These are phyloP conservation scores for Enteromius treurensis DNA, from an alignment of 2,797 vertebrate species.

Conservation along the genomic window DNA sequence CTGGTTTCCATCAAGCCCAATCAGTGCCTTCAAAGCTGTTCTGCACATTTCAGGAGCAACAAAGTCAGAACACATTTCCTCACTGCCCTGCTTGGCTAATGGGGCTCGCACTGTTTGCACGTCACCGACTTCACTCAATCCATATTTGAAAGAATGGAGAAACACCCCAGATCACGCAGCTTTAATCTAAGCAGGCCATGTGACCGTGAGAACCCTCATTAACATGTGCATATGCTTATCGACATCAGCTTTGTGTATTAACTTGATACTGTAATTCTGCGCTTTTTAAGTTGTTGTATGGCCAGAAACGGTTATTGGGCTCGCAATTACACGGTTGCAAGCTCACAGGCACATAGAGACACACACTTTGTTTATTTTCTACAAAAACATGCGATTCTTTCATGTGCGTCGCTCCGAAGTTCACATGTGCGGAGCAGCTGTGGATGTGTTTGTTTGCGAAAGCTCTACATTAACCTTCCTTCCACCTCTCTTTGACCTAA, in stretches of 20 bases:
- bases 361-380: conserved; percentile 48
- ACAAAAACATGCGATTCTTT: conserved; percentile 78
- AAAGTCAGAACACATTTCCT: conserved; percentile 64
- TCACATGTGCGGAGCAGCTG: conserved; percentile 80
- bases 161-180: conserved; percentile 40
- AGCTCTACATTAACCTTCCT: conserved; percentile 56
- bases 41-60: conserved; percentile 66
- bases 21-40: conserved; percentile 62
- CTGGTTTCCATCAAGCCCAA: conserved; percentile 68
- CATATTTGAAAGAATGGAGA: conserved; percentile 46
- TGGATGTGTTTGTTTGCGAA: conserved; percentile 55
- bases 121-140: conserved; percentile 51
- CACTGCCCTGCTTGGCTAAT: conserved; percentile 57
- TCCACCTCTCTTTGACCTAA: conserved; percentile 56
- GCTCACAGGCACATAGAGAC: conserved; percentile 36
- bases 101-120: conserved; percentile 62
- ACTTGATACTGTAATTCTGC: not conserved
- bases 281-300: conserved; percentile 27
- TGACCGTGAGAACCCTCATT: conserved; percentile 18
- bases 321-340: conserved; percentile 47
- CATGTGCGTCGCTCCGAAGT: conserved; percentile 67
- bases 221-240: conserved; percentile 5
- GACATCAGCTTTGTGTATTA: conserved; percentile 1
- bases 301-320: conserved; percentile 38
- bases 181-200: not conserved